Evolutionary conservation across 2,888 invertebrate species (phyloP), one percentile per base, ranked within the genome.

Genomic region (Slavum lentiscoides): DNA sequence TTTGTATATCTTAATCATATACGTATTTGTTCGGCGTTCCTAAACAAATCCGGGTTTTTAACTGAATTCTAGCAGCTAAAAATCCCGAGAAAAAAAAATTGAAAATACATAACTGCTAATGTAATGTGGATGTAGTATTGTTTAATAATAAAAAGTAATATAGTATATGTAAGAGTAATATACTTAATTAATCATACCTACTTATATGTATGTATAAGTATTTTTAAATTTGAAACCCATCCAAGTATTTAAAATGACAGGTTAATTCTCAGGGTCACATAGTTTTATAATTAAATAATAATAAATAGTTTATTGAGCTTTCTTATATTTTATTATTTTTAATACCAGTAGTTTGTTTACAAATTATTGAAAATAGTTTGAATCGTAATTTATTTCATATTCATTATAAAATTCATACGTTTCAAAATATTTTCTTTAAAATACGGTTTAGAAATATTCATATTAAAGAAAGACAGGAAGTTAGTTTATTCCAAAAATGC

Each of bases 181-280:
- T 53, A n/a, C 53, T 55, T 30, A 30, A n/a, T 59, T 62, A n/a
- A 64, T 74, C n/a, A 53, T 53, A 64, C 30, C n/a, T 64, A 62
- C 30, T 23, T 55, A 67, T 74, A 19, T 11, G 0, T 67, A 23
- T 7, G 49, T 49, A 11, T 49, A 49, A 75, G 23, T 75, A 74
- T 75, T 75, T 67, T 75, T 75, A 66, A 39, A 67, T 58, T 75
- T 66, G 66, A 55, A 67, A 58, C 17, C 17, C 15, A 58, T 39
- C 23, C 66, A 75, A 75, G 19, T 17, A 58, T 58, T 21, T 39
- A 19, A 74, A 66, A 23, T 58, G 37, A 1, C 11, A 2, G 39
- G 58, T 66, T 58, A 58, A 58, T 75, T 66, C 6, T 66, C 58
- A 75, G 15, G 74, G 74, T 58, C 39, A 75, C 11, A 66, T 67